Conservation (phyloP, 1,140 invertebrate species). For the Magallana ariakensis region DNA sequence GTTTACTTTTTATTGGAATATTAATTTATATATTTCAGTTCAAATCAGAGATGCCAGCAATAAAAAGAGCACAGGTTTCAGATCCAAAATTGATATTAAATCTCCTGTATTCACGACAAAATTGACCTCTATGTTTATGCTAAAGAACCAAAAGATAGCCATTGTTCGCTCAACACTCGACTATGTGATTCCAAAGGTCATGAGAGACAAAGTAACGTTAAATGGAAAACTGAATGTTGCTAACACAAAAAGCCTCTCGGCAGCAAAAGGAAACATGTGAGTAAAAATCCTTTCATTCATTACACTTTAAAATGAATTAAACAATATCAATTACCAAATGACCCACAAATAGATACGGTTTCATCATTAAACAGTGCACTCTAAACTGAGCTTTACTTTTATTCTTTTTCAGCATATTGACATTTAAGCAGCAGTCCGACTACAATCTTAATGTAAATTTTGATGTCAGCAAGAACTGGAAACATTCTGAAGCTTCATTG, state of each 20-base stretch:
- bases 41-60: slow-evolving; percentile 43
- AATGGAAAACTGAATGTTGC: slow-evolving; percentile 47
- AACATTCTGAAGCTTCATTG: slow-evolving; percentile 52
- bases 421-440: slow-evolving; percentile 43
- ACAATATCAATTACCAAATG: background rate
- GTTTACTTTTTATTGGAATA: no score
- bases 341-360: background rate
- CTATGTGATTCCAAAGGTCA: slow-evolving; percentile 52
- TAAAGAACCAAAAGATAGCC: slow-evolving; percentile 17
- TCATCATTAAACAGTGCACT: background rate
- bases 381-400: background rate
- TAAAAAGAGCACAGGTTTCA: slow-evolving; percentile 42
- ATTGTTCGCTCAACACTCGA: slow-evolving; percentile 41
- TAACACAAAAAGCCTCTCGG: slow-evolving; percentile 44
- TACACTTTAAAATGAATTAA: background rate
- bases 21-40: slow-evolving; percentile 10
- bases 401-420: slow-evolving; percentile 44
- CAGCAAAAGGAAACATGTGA: slow-evolving; percentile 51
- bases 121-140: slow-evolving; percentile 41
- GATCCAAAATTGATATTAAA: slow-evolving; percentile 50
- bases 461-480: slow-evolving; percentile 53
- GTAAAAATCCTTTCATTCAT: background rate
- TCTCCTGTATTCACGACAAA: slow-evolving; percentile 52
- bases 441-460: slow-evolving; percentile 47
- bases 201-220: slow-evolving; percentile 51